Percentiles rank a stretch among this genome's conserved stretches.
Conservation (phyloP, 1,140 invertebrate genomes). For the Trachymyrmex septentrionalis region DNA sequence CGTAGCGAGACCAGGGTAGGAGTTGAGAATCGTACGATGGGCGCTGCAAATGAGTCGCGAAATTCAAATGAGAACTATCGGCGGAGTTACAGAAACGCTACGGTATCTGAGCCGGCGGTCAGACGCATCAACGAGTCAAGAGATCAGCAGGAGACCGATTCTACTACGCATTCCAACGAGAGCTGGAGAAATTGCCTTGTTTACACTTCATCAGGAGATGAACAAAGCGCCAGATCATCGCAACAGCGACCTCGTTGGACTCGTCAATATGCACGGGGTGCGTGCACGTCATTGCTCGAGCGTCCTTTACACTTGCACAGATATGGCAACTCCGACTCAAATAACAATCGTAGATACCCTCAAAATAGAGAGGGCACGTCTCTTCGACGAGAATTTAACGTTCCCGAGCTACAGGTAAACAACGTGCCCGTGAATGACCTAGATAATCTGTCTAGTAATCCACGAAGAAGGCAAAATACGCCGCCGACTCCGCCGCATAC, state of each 20-base stretch:
- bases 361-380: not conserved
- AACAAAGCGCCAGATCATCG: not conserved
- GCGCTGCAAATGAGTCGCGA: slow-evolving; percentile 6
- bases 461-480: slow-evolving; percentile 63
- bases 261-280: slow-evolving; percentile 18
- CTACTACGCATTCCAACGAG: not conserved
- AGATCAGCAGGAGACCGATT: not conserved
- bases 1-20: slow-evolving; percentile 25
- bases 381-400: slow-evolving; percentile 80
- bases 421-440: slow-evolving; percentile 87
- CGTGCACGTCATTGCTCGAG: not conserved
- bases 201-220: slow-evolving; percentile 31
- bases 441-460: slow-evolving; percentile 76
- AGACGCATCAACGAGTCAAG: slow-evolving; percentile 18
- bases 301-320: not conserved
- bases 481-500: slow-evolving; percentile 67
- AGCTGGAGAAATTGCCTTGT: slow-evolving; percentile 4
- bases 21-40: slow-evolving; percentile 14
- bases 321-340: not conserved
- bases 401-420: slow-evolving; percentile 88
- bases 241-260: not conserved
- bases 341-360: slow-evolving; percentile 12
- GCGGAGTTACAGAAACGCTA: slow-evolving; percentile 22
- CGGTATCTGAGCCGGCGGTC: slow-evolving; percentile 3
- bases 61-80: slow-evolving; percentile 17